Evolutionary conservation across 2,797 vertebrate genomes (phyloP), one percentile per base, ranked within the genome.

Genomic region (Acrossocheilus wenchowensis): DNA sequence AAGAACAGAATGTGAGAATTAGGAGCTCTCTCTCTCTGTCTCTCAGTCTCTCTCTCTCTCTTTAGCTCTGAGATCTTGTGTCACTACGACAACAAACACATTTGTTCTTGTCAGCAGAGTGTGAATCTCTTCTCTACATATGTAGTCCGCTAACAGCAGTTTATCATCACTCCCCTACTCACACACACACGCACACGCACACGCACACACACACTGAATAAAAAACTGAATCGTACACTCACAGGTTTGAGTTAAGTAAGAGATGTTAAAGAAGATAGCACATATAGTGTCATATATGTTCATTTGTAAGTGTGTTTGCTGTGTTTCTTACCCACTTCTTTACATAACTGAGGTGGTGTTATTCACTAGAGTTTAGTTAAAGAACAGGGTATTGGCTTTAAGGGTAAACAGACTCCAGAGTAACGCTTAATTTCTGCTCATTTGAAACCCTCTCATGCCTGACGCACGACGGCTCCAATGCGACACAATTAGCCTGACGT

Each of bases 351-450:
- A 36, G 41, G 21, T 43, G 48, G 14, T 30, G 43, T 72, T 26
- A 45, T 81, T 50, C 34, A 86, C 21, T 74, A 26, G 52, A 78
- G 81, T 66, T 86, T 86, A 86, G 81, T 89, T 86, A 88, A 86
- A 71, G 64, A 66, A 77, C 81, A 73, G 52, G 26, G n/a, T n/a
- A 19, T 43, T 77, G 75, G 54, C 72, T 78, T 82, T 74, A 86
- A 84, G 23, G 8, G 62, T 72, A 86, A 52, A 66, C 88, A 81
- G 78, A 86, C 48, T 81, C 69, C 66, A 71, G 64, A 79, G 64
- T 30, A 54, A 54, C 41, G 43, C 64, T 82, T 62, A 2, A 77
- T 66, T 36, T 78, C 54, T 48, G 75, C 66, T 81, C 83, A 88
- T 82, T 45, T 30, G 78, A 85, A 88, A 88, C 78, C 73, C 71